A percentile compares a stretch with the other conserved stretches of the same genome.
Conservation (phyloP, 2,113 vertebrate species). For the Loxodonta africana region DNA sequence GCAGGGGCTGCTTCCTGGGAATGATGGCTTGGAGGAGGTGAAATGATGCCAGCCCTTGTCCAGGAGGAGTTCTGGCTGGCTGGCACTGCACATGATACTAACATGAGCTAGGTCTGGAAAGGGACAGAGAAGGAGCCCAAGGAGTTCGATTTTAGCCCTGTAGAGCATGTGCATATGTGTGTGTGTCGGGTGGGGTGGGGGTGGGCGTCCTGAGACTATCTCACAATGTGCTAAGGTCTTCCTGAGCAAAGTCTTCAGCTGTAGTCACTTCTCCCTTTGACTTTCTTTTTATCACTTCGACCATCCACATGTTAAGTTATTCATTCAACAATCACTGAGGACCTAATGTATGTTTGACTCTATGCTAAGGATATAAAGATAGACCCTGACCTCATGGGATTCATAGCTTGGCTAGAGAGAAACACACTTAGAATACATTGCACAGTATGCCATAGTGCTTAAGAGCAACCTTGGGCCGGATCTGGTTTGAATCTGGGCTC, state of each 20-base stretch:
- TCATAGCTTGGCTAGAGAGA: neutral
- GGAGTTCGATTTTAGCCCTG: neutral
- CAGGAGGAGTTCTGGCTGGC: neutral
- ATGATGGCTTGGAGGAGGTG: slow-evolving; percentile 25
- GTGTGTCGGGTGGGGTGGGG: fast-evolving
- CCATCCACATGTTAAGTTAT: neutral
- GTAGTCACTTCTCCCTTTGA: neutral
- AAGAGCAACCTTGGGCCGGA: neutral
- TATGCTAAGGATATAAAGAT: neutral
- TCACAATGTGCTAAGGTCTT: neutral
- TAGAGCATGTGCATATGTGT: neutral
- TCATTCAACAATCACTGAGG: neutral
- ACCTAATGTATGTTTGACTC: neutral
- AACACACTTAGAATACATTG: fast-evolving
- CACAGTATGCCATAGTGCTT: neutral
- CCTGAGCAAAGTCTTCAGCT: neutral
- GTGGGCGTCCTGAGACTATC: too few species aligned
- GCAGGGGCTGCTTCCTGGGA: neutral
- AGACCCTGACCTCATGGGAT: neutral
- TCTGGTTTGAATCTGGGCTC: neutral
- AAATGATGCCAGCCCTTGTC: neutral
- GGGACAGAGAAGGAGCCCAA: neutral
- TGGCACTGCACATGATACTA: neutral
- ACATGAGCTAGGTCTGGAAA: neutral
- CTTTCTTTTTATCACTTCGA: neutral